Evolutionary conservation across 2,113 vertebrate species (phyloP), one percentile per base, ranked within the genome.

Genomic region (Elephantulus edwardii): DNA sequence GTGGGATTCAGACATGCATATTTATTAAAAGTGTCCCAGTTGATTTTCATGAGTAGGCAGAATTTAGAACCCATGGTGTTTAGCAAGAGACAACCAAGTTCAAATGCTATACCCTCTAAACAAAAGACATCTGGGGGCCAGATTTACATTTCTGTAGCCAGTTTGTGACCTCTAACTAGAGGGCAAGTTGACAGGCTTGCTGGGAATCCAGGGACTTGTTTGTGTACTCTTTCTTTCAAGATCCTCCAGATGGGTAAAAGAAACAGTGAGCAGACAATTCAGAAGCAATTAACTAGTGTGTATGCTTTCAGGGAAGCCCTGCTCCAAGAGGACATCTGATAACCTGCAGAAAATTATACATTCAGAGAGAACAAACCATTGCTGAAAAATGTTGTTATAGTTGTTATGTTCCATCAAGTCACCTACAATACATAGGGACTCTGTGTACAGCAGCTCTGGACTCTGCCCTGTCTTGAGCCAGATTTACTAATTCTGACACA

Each of bases 311-410:
- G 84, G 35, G 70, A 22, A 88, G 17, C 28, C 38, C 2, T 9
- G 20, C 89, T 95, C 72, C 81, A 92, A 94, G 60, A 38, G 42
- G 58, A 84, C 93, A 95, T 95, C 92, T 92, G 91, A 68, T 94
- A 84, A 94, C 96, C 88, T 92, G 94, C 42, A 95, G 75, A 89
- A 76, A 91, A 96, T 92, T 77, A n/a, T 0, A 1, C 48, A 35
- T 86, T 95, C 35, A 94, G 84, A 93, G 93, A 81, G 91, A 96
- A 79, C 76, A 80, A 94, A 64, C 77, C 90, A 66, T 93, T 80
- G 70, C 1, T 92, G 87, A 95, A 96, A 90, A 95, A 95, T 64
- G 86, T n/a, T n/a, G n/a, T n/a, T n/a, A n/a, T n/a, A n/a, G n/a
- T n/a, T n/a, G n/a, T n/a, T n/a, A n/a, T n/a, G n/a, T n/a, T n/a